A percentile compares a stretch with the other conserved stretches of the same genome.
phyloP scores from a whole-genome alignment of 2,797 vertebrate genomes.

The Aldrovandia affinis region DNA sequence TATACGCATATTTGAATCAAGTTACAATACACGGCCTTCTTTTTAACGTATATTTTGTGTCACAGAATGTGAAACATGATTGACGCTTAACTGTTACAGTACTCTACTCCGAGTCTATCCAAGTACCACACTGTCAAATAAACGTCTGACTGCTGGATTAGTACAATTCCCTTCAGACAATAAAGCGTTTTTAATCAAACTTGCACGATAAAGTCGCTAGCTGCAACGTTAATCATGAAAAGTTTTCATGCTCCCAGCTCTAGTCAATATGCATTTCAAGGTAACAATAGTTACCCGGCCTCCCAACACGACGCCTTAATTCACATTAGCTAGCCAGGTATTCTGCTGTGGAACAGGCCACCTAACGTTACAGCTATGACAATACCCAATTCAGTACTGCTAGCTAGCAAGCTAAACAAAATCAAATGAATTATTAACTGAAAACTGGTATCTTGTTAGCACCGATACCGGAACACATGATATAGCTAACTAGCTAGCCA shows the following conservation, averaged over 20 bases:
- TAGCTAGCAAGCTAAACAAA: background rate
- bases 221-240: background rate
- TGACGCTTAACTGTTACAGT: background rate
- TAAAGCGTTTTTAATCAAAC: background rate
- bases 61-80: background rate
- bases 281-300: conserved; percentile 5
- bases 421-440: background rate
- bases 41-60: background rate
- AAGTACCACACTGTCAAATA: background rate
- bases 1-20: background rate
- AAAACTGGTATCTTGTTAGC: background rate
- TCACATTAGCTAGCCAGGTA: background rate
- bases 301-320: background rate
- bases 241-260: background rate
- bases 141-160: too few species aligned
- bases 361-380: background rate
- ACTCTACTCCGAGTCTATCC: background rate
- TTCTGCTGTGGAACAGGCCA: background rate
- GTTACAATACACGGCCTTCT: background rate
- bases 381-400: background rate
- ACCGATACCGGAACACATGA: background rate
- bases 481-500: background rate
- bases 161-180: too few species aligned
- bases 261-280: background rate
- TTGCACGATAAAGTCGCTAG: background rate